These are phyloP conservation scores for Echinops telfairi DNA, from an alignment of 2,113 vertebrate genomes.

Conservation along the genomic window DNA sequence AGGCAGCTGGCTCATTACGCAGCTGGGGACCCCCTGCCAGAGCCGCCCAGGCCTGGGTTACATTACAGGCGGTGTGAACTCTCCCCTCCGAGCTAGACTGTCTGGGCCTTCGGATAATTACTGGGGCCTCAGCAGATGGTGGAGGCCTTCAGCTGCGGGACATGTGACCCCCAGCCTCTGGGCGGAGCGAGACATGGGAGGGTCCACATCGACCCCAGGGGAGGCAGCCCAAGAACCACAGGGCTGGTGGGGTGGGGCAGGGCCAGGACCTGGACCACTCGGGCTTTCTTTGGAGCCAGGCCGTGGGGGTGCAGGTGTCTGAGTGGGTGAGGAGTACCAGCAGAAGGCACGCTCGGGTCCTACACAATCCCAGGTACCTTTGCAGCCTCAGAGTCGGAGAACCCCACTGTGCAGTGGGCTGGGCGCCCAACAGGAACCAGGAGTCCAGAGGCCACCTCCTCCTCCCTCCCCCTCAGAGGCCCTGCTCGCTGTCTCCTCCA, in stretches of 20 bases:
- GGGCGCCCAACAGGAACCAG: background rate
- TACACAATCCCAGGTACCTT: background rate
- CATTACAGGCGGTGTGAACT: slow-evolving; percentile 71
- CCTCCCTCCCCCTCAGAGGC: background rate
- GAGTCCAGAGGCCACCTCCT: background rate
- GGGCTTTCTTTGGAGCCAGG: background rate
- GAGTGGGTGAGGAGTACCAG: too few relatives aligned
- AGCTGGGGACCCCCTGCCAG: slow-evolving; percentile 84
- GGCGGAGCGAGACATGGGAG: slow-evolving; percentile 59
- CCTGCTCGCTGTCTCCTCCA: slow-evolving; percentile 28
- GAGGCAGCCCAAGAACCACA: background rate
- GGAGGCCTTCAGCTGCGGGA: slow-evolving; percentile 83
- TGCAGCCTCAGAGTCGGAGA: background rate
- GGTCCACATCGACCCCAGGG: background rate
- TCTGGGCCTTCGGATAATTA: slow-evolving; percentile 81
- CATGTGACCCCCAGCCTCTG: slow-evolving; percentile 79
- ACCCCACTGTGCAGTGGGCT: background rate
- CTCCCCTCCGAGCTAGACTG: slow-evolving; percentile 77
- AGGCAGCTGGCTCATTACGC: slow-evolving; percentile 75
- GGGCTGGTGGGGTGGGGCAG: background rate
- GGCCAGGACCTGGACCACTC: background rate
- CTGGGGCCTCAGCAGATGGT: slow-evolving; percentile 86
- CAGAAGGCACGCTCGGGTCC: background rate
- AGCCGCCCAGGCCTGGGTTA: slow-evolving; percentile 56
- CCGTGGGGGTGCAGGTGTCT: background rate